phyloP scores from a whole-genome alignment of 2,888 invertebrate species.

The Fragum fragum region DNA sequence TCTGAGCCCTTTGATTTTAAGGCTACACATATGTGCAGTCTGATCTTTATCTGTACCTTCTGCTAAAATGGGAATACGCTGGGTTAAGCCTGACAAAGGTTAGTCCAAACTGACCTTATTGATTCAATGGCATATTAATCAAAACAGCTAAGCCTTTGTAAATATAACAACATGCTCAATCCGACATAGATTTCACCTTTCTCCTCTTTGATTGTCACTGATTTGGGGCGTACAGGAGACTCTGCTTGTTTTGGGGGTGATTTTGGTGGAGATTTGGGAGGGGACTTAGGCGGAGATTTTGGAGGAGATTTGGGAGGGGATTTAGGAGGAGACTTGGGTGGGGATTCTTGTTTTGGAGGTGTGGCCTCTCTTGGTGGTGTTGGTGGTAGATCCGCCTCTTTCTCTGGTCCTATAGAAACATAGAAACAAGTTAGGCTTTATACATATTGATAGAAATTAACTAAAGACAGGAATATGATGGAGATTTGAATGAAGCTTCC shows the following conservation, averaged over 20 bases:
- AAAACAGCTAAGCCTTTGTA: neutral
- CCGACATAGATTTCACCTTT: slow-evolving; percentile 25
- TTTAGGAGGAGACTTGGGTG: slow-evolving; percentile 11
- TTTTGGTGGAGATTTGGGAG: slow-evolving; percentile 36
- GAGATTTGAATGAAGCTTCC: too few relatives aligned
- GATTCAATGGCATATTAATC: too few relatives aligned
- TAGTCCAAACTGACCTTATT: too few relatives aligned
- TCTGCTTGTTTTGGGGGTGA: slow-evolving; percentile 29
- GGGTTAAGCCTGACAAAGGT: too few relatives aligned
- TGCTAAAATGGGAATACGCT: too few relatives aligned
- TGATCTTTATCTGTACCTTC: too few relatives aligned
- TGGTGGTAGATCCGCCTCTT: slow-evolving; percentile 13
- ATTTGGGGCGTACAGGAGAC: slow-evolving; percentile 43
- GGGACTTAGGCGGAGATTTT: slow-evolving; percentile 34
- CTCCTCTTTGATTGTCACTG: slow-evolving; percentile 50
- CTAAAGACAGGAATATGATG: too few relatives aligned
- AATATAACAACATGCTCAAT: neutral
- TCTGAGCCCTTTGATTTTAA: too few relatives aligned
- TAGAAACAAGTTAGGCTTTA: neutral
- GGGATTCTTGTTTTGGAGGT: neutral
- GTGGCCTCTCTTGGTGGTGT: slow-evolving; percentile 2
- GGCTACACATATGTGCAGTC: too few relatives aligned
- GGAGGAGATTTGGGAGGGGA: slow-evolving; percentile 30
- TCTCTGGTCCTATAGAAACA: slow-evolving; percentile 21
- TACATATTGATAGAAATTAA: too few relatives aligned